Percentiles rank a stretch among this genome's conserved stretches.
Evolutionary conservation across 2,113 vertebrate species (phyloP).

Genomic region (Aramus guarauna): DNA sequence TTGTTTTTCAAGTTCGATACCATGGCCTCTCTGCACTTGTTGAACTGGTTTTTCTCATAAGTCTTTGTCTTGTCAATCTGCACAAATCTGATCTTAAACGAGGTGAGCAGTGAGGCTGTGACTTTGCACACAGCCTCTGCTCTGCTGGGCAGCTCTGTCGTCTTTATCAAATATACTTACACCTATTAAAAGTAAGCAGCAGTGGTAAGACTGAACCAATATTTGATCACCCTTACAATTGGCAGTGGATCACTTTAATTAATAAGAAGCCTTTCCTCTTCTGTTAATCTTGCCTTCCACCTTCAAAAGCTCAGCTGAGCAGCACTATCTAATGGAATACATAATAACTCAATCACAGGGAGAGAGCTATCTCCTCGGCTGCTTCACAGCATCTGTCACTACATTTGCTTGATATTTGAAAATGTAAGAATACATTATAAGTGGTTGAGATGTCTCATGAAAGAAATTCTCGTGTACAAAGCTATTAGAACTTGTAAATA

Average conservation of each 20-base stretch:
- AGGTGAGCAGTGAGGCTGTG: not conserved
- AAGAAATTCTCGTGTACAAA: not conserved
- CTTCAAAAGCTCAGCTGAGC: conserved; percentile 13
- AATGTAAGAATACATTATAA: not conserved
- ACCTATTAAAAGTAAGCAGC: not conserved
- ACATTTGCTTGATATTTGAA: not conserved
- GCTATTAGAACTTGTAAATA: not conserved
- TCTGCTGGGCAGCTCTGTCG: not conserved
- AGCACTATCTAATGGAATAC: not conserved
- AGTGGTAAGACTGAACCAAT: not conserved
- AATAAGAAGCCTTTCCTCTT: not conserved
- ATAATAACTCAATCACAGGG: not conserved
- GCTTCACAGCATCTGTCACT: not conserved
- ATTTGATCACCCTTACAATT: not conserved
- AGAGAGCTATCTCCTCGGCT: not conserved
- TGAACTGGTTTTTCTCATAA: not conserved
- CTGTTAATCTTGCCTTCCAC: not conserved
- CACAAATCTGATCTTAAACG: not conserved
- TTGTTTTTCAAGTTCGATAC: not conserved
- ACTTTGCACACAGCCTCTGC: not conserved
- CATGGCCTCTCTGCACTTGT: not conserved
- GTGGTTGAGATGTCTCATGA: not conserved
- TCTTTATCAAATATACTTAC: not conserved
- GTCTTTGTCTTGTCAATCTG: not conserved
- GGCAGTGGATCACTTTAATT: not conserved